Conservation (phyloP, 2,888 invertebrate species). For the Lasioglossum vierecki region DNA sequence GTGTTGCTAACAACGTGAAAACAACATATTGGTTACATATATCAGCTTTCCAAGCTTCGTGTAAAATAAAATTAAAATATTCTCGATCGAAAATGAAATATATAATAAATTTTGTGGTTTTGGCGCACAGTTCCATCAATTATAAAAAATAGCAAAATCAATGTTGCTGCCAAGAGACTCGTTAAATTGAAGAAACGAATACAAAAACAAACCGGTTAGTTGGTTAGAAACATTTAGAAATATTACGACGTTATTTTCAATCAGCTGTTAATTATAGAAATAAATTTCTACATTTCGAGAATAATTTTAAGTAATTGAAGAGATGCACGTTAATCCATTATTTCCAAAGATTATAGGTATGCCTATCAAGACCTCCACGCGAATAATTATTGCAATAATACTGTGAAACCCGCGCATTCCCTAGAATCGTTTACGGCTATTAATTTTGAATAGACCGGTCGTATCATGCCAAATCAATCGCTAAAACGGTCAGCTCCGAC, state of each 20-base stretch:
- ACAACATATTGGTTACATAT: neutral
- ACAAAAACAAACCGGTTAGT: neutral
- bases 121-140: too few relatives aligned
- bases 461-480: slow-evolving; percentile 49
- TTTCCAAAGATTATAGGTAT: neutral
- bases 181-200: neutral
- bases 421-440: slow-evolving; percentile 41
- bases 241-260: neutral
- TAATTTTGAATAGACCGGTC: slow-evolving; percentile 29
- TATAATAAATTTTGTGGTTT: too few relatives aligned
- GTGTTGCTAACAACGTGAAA: neutral
- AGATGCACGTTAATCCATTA: neutral
- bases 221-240: neutral
- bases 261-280: neutral
- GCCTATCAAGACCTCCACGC: neutral
- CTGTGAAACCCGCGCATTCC: neutral
- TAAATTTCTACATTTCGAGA: neutral
- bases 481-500: slow-evolving; percentile 27
- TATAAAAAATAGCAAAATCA: too few relatives aligned
- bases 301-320: neutral
- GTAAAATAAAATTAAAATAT: too few relatives aligned
- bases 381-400: slow-evolving; percentile 24
- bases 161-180: neutral
- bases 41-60: neutral
- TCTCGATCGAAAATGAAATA: too few relatives aligned